Evolutionary conservation across 1,140 invertebrate genomes (phyloP).

Genomic region (Archivesica marissinica): DNA sequence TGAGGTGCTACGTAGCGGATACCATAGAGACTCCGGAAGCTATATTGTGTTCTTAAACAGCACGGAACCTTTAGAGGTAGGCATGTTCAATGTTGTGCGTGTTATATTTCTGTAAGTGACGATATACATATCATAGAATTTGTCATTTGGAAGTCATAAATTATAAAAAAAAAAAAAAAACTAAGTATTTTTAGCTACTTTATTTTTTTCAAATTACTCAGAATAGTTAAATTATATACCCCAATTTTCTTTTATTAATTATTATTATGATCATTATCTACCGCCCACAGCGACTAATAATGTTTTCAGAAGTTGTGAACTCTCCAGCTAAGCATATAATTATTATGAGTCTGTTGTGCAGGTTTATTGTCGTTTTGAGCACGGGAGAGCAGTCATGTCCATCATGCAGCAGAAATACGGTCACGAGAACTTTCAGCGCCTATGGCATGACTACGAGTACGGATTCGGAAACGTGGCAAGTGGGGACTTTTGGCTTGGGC

Average conservation of each 20-base stretch:
- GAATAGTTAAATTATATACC: background rate
- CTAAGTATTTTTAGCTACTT: background rate
- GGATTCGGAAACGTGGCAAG: background rate
- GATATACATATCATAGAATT: background rate
- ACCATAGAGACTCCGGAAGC: background rate
- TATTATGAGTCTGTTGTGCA: background rate
- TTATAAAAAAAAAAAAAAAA: background rate
- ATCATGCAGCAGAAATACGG: conserved; percentile 9
- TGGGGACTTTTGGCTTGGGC: conserved; percentile 12
- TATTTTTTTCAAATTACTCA: background rate
- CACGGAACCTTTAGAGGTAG: background rate
- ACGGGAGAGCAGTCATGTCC: background rate
- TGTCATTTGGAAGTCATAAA: background rate
- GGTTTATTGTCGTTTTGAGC: background rate
- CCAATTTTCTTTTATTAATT: background rate
- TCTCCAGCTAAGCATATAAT: background rate
- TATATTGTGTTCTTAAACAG: conserved; percentile 7
- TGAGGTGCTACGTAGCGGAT: conserved; percentile 8
- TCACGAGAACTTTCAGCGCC: background rate
- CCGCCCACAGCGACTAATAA: background rate
- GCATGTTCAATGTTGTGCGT: background rate
- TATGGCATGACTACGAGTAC: background rate
- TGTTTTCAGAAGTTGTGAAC: background rate
- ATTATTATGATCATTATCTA: background rate
- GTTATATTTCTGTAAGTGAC: background rate